Base-by-base conservation (phyloP, 35 echinoderm and acorn worm species). In the Stichopus chloronotus region DNA sequence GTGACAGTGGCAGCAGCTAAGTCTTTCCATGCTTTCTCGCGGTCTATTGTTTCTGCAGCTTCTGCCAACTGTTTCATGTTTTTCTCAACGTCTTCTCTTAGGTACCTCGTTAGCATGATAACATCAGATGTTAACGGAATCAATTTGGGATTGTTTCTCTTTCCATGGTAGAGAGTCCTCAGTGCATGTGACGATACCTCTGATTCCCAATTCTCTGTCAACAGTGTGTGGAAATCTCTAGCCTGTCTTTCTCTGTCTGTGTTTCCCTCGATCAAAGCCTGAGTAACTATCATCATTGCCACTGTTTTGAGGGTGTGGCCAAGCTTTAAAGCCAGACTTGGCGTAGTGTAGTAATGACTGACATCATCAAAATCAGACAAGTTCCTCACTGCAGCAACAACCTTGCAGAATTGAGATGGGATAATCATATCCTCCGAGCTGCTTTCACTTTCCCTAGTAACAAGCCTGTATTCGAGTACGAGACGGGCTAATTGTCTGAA, bases 101-200 rank as follows among this genome's bases (percentile, higher is more conserved):
- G 83, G 71, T 96, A 60, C 78, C 12, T 80, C 57, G 93, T 94
- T 17, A 96, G 89, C 63, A 92, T 87, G 9, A 94, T 91, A 16
- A 96, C 90, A 90, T 96, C 95, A 25, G 65, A 20, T 89, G 95
- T 96, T n/a, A 96, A 53, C 57, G 95, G 95, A 57, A 96, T 24
- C 21, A 80, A 83, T 16, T 92, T 96, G 22, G 91, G 90, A 92
- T 94, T 94, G 61, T 96, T 94, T 69, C 93, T 79, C 52, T 94
- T 96, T 5, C 85, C 91, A 25, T 96, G 90, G 86, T 94, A 77
- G 30, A 96, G 78, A 59, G 95, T 96, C 22, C 90, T 54, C 85
- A 94, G 63, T 72, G 95, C 93, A 78, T 96, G 93, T 1, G 63
- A 58, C 22, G 95, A 96, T 17, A 95, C 96, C 54, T 61, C 55